phyloP scores from a whole-genome alignment of 2,797 vertebrate species.

The Masticophis lateralis region DNA sequence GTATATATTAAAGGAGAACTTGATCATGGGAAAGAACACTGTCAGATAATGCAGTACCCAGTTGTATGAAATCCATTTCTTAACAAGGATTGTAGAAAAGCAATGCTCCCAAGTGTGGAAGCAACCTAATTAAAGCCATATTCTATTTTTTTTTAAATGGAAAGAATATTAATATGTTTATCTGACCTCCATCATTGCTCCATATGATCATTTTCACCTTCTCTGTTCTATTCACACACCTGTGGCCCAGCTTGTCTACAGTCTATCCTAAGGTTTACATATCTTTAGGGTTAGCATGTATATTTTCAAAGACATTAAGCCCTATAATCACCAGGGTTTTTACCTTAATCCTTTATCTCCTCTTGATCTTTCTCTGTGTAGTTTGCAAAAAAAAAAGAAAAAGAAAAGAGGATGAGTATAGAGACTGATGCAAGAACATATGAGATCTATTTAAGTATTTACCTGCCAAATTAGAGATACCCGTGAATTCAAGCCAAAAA shows the following conservation, averaged over 20 bases:
- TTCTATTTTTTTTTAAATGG: background rate
- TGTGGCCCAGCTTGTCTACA: background rate
- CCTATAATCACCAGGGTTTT: background rate
- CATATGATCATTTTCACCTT: background rate
- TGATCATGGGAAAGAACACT: background rate
- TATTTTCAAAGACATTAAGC: background rate
- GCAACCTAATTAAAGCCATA: background rate
- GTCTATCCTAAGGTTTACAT: background rate
- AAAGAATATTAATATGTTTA: background rate
- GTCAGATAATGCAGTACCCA: background rate
- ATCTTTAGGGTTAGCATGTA: background rate
- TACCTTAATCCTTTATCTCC: background rate
- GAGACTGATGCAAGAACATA: background rate
- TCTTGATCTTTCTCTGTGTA: background rate
- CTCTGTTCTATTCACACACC: background rate
- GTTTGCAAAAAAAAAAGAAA: background rate
- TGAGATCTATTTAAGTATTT: background rate
- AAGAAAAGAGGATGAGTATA: background rate
- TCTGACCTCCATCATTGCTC: background rate
- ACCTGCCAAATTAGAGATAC: background rate
- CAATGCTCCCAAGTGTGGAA: background rate
- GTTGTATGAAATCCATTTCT: background rate
- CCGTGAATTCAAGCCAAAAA: background rate
- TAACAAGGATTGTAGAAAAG: background rate
- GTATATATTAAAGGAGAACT: background rate